Percentiles rank a stretch among this genome's conserved stretches.
Evolutionary conservation across 2,113 vertebrate species (phyloP).

Genomic region (Hyperoodon ampullatus): DNA sequence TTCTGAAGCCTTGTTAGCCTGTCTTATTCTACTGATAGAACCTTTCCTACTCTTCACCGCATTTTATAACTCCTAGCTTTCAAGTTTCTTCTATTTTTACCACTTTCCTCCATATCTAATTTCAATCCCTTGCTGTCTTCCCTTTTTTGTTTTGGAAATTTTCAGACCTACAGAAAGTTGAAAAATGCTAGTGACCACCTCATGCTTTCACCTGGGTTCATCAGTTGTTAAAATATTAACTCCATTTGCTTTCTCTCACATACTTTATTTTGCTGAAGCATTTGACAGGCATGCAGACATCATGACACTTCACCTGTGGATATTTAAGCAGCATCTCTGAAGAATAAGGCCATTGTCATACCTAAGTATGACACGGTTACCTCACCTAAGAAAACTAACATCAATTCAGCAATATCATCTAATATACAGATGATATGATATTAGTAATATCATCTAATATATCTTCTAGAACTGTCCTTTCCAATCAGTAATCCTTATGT

Average conservation of each 20-base stretch:
- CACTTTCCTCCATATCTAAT: background rate
- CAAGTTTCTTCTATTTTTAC: background rate
- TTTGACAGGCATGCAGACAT: background rate
- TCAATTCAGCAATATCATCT: background rate
- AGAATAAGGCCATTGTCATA: background rate
- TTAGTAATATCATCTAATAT: background rate
- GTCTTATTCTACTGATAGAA: background rate
- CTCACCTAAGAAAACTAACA: background rate
- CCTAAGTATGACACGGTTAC: background rate
- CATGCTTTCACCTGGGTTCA: background rate
- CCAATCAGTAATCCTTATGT: background rate
- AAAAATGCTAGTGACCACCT: background rate
- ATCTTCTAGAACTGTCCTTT: background rate
- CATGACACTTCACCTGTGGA: background rate
- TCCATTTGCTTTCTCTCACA: background rate
- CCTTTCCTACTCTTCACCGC: background rate
- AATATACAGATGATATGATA: background rate
- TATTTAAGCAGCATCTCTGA: background rate
- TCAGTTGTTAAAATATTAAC: background rate
- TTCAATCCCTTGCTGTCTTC: background rate
- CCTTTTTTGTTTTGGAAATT: background rate
- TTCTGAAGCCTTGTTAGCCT: background rate
- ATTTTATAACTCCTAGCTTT: background rate
- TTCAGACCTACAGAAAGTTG: background rate
- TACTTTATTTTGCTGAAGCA: background rate